A percentile compares a stretch with the other conserved stretches of the same genome.
phyloP scores from a whole-genome alignment of 2,888 invertebrate species.

The Eupithecia inturbata region DNA sequence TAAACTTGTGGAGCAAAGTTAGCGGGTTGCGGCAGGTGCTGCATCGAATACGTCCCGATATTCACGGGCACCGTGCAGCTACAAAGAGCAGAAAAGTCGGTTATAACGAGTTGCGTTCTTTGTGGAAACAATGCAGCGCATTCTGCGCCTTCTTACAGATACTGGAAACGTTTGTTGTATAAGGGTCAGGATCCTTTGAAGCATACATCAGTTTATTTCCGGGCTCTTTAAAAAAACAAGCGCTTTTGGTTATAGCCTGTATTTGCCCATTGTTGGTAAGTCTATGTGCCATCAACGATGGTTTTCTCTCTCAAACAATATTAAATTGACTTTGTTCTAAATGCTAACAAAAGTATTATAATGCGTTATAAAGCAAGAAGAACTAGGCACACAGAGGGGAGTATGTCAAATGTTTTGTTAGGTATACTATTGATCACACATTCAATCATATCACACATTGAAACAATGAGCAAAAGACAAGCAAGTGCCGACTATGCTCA shows the following conservation, averaged over 20 bases:
- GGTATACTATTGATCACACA: too few species aligned
- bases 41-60: conserved; percentile 71
- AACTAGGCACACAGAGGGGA: too few species aligned
- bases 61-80: conserved; percentile 60
- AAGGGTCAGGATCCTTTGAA: neutral
- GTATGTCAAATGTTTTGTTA: too few species aligned
- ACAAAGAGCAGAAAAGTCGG: conserved; percentile 47
- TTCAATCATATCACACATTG: too few species aligned
- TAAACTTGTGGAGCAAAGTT: conserved; percentile 74
- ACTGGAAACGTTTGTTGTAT: neutral
- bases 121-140: conserved; percentile 18
- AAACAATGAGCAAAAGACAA: too few species aligned
- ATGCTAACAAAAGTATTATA: too few species aligned
- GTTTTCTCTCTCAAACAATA: neutral
- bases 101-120: conserved; percentile 24
- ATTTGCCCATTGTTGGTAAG: neutral
- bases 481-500: too few species aligned
- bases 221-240: neutral
- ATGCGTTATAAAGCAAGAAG: too few species aligned
- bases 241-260: neutral
- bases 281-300: neutral
- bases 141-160: neutral
- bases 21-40: conserved; percentile 73
- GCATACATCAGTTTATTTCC: neutral
- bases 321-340: too few species aligned